Evolutionary conservation across 2,113 vertebrate genomes (phyloP), one percentile per base, ranked within the genome.

Genomic region (Lagopus leucura): DNA sequence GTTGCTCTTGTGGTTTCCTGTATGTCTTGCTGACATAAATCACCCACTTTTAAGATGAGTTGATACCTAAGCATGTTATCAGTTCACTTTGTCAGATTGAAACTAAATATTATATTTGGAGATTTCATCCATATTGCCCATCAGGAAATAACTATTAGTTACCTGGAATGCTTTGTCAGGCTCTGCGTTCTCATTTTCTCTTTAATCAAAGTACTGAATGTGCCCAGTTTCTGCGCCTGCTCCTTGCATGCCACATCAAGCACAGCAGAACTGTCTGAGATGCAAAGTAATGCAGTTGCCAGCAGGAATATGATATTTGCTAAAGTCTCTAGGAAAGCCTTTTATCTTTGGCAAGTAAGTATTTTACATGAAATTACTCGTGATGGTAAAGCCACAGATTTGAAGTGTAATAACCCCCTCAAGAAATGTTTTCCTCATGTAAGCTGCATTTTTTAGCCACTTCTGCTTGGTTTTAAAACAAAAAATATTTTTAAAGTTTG

Each of bases 291-390:
- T 70, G 76, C 61, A 90, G 69, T 94, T 95, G 90, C 88, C 90
- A 96, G 67, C 67, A 93, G 87, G 75, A 94, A 79, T 94, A 82
- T 74, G 90, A 81, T 94, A 91, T 92, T 92, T 88, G 89, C 84
- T 95, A 52, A 94, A 88, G 91, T 93, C 75, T 94, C 61, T 86
- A 94, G 78, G 71, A 95, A 92, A 80, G 47, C 69, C 73, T 94
- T 97, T 96, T 95, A 95, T 96, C 93, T 92, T 91, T 94, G 90
- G 84, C 91, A 93, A 95, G 93, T 79, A 77, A 89, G 83, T 94
- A 81, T 94, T 95, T 95, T 93, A 80, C 77, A 84, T 95, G 60
- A 96, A 96, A 96, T 96, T 92, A 92, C 76, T 93, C 67, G 64
- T 78, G 82, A 63, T 78, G 80, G 80, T 95, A 95, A 96, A 96